phyloP scores from a whole-genome alignment of 2,113 vertebrate genomes.

The Machaerirhynchus nigripectus region DNA sequence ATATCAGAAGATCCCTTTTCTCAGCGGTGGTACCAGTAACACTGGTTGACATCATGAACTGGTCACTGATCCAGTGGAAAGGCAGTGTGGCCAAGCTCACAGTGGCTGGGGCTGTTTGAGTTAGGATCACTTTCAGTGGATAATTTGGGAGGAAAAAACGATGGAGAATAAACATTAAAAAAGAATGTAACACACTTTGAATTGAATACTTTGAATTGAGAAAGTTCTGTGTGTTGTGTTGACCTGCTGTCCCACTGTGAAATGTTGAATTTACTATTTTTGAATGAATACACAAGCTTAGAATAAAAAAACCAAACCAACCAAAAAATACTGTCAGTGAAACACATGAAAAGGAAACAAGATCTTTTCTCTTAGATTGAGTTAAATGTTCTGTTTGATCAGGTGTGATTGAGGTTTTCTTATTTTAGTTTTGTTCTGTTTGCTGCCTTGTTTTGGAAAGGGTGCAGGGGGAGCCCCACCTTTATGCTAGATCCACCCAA shows the following conservation, averaged over 20 bases:
- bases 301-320: rapidly evolving
- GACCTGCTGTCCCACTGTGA: not conserved
- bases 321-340: not conserved
- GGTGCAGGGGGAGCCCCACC: rapidly evolving
- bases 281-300: not conserved
- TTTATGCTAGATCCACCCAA: not conserved
- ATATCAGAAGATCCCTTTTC: not conserved
- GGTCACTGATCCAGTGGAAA: not conserved
- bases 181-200: not conserved
- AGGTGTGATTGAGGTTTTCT: not conserved
- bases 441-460: not conserved
- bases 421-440: not conserved
- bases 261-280: not conserved
- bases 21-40: rapidly evolving
- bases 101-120: not conserved
- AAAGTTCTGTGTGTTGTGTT: not conserved
- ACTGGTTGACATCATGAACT: not conserved
- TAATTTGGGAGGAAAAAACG: not conserved
- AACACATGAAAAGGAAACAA: not conserved
- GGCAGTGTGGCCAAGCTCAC: not conserved
- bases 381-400: not conserved
- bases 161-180: not conserved
- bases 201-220: not conserved
- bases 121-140: not conserved
- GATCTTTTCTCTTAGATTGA: not conserved